Evolutionary conservation across 2,113 vertebrate genomes (phyloP), one percentile per base, ranked within the genome.

Genomic region (Microcebus lehilahytsara): DNA sequence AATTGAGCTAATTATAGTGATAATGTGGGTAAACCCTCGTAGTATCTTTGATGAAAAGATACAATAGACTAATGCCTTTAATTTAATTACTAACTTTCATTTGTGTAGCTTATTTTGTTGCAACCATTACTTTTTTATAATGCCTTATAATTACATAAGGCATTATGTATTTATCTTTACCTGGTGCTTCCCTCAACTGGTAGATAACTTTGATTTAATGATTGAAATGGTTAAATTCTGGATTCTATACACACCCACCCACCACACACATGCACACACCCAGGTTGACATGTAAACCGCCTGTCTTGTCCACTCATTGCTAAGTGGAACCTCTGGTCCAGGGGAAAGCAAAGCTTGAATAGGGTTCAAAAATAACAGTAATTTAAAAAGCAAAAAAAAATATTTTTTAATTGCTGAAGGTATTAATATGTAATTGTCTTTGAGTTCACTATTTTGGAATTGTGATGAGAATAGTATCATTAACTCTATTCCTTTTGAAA

Each of bases 111-210:
- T 58, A 60, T 10, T 89, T 81, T 80, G 75, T 85, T 85, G 75
- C 30, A 95, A 74, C 32, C 71, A 71, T 96, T 96, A 56, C 84
- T 58, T 92, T 93, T 81, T 94, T 62, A 77, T 58, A 85, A 78
- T 90, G 25, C n/a, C 56, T 95, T 93, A 49, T 56, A 96, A 92
- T 94, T 93, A 84, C 34, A 1, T 12, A 86, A 64, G 60, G 20
- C 34, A 13, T 88, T 94, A 37, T 37, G 12, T 77, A 20, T 72
- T 95, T 85, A 62, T 75, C 42, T 80, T 80, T 81, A 66, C 51
- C 40, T 58, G 32, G 17, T 42, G 16, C 66, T 96, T 95, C 71
- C 69, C 58, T 79, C 42, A 71, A 67, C 93, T n/a, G 37, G 37
- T 75, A 84, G 79, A 67, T 66, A 30, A 64, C 23, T 77, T 53